Percentiles rank a stretch among this genome's conserved stretches.
Conservation (phyloP, 2,888 invertebrate species). For the Periphyllus acericola region DNA sequence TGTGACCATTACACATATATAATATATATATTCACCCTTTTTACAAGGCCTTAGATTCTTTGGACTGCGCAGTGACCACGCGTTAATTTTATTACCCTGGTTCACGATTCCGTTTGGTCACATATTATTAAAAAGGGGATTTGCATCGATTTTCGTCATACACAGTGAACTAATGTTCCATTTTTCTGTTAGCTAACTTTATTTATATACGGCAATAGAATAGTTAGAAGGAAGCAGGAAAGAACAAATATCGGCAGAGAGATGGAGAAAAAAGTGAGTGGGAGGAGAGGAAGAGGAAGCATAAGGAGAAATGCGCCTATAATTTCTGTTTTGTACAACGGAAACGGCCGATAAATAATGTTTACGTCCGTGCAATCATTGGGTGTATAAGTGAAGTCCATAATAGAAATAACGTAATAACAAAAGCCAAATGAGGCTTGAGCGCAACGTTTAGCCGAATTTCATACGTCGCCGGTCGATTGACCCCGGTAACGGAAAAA, state of each 20-base stretch:
- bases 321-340: background rate
- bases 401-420: background rate
- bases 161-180: background rate
- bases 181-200: conserved; percentile 1
- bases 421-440: too few species aligned
- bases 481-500: background rate
- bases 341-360: conserved; percentile 24
- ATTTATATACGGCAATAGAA: background rate
- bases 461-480: background rate
- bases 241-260: too few species aligned
- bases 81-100: conserved; percentile 4
- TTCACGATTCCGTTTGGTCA: conserved; percentile 7
- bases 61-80: background rate
- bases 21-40: background rate
- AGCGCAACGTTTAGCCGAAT: too few species aligned
- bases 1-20: background rate
- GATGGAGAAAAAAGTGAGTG: too few species aligned
- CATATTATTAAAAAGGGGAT: conserved; percentile 5
- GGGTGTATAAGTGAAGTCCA: background rate
- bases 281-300: background rate
- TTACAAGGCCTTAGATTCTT: background rate
- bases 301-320: background rate
- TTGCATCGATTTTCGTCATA: conserved; percentile 16
- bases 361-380: background rate
- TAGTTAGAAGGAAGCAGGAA: too few species aligned